Conservation (phyloP, 2,797 vertebrate genomes). For the Psittacula derbiana region DNA sequence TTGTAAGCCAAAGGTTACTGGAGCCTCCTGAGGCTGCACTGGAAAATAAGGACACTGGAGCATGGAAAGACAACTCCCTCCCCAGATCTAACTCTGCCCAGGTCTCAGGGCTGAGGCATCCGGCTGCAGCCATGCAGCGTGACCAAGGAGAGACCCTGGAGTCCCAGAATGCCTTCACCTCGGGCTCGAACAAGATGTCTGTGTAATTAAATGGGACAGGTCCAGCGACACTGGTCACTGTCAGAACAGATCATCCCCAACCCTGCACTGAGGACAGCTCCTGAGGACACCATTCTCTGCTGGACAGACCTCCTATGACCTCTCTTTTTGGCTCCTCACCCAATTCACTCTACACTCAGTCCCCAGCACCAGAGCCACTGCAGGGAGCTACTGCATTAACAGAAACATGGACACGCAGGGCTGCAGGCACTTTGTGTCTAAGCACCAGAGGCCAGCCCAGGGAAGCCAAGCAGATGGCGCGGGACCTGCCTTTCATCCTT, state of each 20-base stretch:
- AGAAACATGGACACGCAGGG: neutral
- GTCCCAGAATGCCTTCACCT: neutral
- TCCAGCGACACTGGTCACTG: neutral
- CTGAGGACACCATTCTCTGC: neutral
- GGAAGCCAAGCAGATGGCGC: neutral
- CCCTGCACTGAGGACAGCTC: neutral
- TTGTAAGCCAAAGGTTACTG: neutral
- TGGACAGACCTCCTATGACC: neutral
- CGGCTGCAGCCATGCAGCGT: neutral
- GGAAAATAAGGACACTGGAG: neutral
- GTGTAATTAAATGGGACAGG: neutral
- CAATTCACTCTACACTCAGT: neutral
- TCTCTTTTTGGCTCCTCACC: neutral
- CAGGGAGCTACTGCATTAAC: neutral
- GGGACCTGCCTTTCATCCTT: slow-evolving; percentile 94
- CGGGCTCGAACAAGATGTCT: neutral
- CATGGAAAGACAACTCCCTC: neutral
- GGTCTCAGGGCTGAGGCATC: neutral
- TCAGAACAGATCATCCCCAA: neutral
- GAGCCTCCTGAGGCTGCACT: neutral
- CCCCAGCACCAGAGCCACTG: neutral
- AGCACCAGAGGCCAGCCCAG: neutral
- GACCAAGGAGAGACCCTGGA: neutral
- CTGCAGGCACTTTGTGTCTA: neutral
- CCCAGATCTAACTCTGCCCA: neutral